Conservation (phyloP, 2,888 invertebrate species). For the Brachylomia viminalis region DNA sequence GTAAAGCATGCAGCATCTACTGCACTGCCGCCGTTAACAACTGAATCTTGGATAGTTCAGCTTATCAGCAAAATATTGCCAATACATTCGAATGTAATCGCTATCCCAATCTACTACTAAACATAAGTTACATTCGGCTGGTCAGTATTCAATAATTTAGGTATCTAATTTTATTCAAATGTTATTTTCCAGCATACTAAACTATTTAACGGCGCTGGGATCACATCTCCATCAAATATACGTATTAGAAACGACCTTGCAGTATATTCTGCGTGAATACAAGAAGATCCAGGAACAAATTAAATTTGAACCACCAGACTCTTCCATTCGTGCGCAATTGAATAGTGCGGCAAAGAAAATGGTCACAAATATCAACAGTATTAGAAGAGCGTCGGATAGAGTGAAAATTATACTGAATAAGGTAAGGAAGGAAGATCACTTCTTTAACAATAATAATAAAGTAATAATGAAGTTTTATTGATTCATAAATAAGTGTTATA, state of each 20-base stretch:
- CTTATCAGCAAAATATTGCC: neutral
- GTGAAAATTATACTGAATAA: conserved; percentile 78
- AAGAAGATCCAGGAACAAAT: conserved; percentile 77
- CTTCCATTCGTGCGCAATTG: conserved; percentile 73
- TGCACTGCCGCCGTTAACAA: neutral
- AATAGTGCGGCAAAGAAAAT: conserved; percentile 75
- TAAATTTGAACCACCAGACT: conserved; percentile 83
- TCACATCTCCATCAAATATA: conserved; percentile 90
- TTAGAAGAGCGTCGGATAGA: conserved; percentile 77
- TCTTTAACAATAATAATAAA: too few relatives aligned
- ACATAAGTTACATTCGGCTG: neutral
- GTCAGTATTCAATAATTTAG: neutral
- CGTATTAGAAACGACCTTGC: conserved; percentile 90
- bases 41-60: neutral
- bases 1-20: neutral
- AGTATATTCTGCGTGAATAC: conserved; percentile 88
- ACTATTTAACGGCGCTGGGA: conserved; percentile 89
- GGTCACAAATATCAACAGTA: conserved; percentile 75
- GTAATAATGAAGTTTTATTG: too few relatives aligned
- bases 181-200: conserved; percentile 86
- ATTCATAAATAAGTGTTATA: too few relatives aligned
- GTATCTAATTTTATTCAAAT: neutral
- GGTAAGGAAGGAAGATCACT: conserved; percentile 68
- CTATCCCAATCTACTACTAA: neutral
- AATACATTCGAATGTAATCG: neutral